Percentiles rank a stretch among this genome's conserved stretches.
These are phyloP conservation scores for Silurus asotus DNA, from an alignment of 2,113 vertebrate species.

Conservation along the genomic window DNA sequence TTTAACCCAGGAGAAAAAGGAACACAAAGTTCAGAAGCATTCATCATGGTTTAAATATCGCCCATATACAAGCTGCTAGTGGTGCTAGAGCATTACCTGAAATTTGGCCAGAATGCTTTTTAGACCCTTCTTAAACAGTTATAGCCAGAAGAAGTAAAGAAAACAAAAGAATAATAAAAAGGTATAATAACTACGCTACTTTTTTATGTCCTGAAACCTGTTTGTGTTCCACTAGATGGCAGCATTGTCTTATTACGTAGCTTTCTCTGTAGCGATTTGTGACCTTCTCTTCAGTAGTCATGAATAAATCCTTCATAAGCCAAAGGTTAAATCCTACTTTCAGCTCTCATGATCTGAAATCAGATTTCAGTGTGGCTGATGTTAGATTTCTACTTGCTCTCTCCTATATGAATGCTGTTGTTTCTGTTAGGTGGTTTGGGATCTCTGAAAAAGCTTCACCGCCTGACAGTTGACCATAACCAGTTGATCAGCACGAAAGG, in stretches of 20 bases:
- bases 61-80: too few relatives aligned
- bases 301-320: conserved; percentile 58
- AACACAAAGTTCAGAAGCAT: too few relatives aligned
- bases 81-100: too few relatives aligned
- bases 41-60: too few relatives aligned
- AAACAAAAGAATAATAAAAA: too few relatives aligned
- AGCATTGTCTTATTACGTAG: conserved; percentile 42
- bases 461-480: conserved; percentile 85
- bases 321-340: conserved; percentile 51
- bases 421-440: conserved; percentile 80
- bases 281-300: conserved; percentile 45
- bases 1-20: too few relatives aligned
- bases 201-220: background rate
- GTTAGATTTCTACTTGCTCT: conserved; percentile 36
- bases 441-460: conserved; percentile 80
- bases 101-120: too few relatives aligned
- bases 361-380: conserved; percentile 25
- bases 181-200: too few relatives aligned
- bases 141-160: too few relatives aligned
- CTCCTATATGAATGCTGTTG: background rate
- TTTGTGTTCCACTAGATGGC: conserved; percentile 64
- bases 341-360: conserved; percentile 27
- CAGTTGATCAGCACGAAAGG: conserved; percentile 86
- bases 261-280: conserved; percentile 46
- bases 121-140: too few relatives aligned